Evolutionary conservation across 2,888 invertebrate genomes (phyloP), one percentile per base, ranked within the genome.

Genomic region (Lasioglossum pauxillum): DNA sequence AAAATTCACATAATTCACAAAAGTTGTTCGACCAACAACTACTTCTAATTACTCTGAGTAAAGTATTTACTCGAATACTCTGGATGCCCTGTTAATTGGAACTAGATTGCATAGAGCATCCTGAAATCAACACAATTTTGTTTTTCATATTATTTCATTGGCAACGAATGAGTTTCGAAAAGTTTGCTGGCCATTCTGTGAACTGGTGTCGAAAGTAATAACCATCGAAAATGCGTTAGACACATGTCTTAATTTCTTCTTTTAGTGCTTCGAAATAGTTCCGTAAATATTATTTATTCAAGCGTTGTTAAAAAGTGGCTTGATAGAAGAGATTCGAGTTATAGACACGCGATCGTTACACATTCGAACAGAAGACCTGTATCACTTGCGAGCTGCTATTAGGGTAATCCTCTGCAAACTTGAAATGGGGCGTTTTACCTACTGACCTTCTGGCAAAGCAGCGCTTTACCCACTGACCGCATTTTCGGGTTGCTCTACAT

Each of bases 381-480:
- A 31, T 35, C 31, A 5, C 35, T 27, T 5, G 60, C 16, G 60
- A 60, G 60, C 60, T 27, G 27, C 60, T 60, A 60, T 31, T 60
- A 60, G 60, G 60, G 27, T 60, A 60, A 35, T 67, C 35, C 67
- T 19, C 16, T 8, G 67, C 67, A 35, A 67, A 67, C 31, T 31
- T 8, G 67, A 16, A 67, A 67, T 67, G 35, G 35, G 35, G 19
- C 67, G 35, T 31, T 67, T 67, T 67, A 67, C 31, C 67, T 19
- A 67, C 35, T 67, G 67, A 67, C 67, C 67, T 67, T 67, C 35
- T 16, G 60, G 60, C 60, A 60, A 60, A 60, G 60, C 27, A 60
- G 67, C 67, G 67, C 67, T 67, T 67, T 67, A 67, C 31, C 35
- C 67, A 67, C 35, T 67, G 67, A 67, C 67, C 67, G 67, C 31